Base-by-base conservation (phyloP, 1,140 invertebrate species). In the Tenebrio molitor region DNA sequence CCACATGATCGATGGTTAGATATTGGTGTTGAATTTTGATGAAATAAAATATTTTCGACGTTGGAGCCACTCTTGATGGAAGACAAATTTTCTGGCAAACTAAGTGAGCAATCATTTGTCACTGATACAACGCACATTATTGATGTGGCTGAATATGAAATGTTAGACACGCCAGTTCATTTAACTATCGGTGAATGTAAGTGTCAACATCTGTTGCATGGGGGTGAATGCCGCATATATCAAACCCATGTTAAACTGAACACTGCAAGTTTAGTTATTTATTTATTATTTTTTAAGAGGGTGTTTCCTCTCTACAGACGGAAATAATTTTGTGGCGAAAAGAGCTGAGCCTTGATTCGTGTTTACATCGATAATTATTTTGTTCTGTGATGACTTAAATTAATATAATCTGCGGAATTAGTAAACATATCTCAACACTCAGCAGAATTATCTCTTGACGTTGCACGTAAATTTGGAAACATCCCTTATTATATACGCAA, bases 151-250 rank as follows among this genome's bases (percentile, higher is more conserved):
- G 50, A 58, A 58, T 58, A 29, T 58, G 21, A 58, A 58, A 58
- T 58, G 50, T 58, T 33, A 58, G 50, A 58, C 50, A 58, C 23
- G 50, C 50, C 50, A 58, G 50, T 58, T 58, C 50, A 58, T 58
- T 58, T 58, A 58, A 58, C 50, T 33, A 58, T 58, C 50, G 23
- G 50, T 29, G 23, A 58, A 58, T 58, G 50, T 58, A 58, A 58
- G 50, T 58, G 50, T 58, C 50, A 58, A 58, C 50, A 58, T 58
- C 50, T 58, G 50, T 58, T 58, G 50, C 50, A 58, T 29, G 50
- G 21, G n/a, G 2, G 15, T 58, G 50, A 58, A 58, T 58, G 7
- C 21, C 10, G 8, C 50, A 58, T 58, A 29, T 29, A 25, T 58
- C 50, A 58, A 58, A 58, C 7, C 10, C 8, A n/a, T 29, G 15